Conservation (phyloP, 2,797 vertebrate species). For the Rhinophrynus dorsalis region DNA sequence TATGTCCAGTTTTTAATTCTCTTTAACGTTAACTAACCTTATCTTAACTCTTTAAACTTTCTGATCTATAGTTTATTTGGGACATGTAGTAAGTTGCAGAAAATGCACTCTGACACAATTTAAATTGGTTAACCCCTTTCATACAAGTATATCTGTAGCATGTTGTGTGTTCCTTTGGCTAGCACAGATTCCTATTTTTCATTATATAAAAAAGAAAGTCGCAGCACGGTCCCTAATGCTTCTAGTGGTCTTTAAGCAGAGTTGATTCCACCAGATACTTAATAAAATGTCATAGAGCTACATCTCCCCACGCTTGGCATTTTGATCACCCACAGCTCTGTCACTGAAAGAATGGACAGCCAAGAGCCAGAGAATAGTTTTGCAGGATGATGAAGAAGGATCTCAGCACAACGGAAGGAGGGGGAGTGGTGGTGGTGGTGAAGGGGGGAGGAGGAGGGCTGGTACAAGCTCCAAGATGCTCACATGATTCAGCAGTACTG, state of each 20-base stretch:
- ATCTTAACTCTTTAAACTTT: too few species aligned
- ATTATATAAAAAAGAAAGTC: too few species aligned
- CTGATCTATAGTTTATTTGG: too few species aligned
- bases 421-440: constrained; percentile 20
- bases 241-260: neutral
- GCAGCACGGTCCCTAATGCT: neutral
- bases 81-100: too few species aligned
- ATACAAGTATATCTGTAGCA: too few species aligned
- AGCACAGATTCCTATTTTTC: too few species aligned
- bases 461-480: constrained; percentile 4
- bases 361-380: constrained; percentile 1
- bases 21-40: too few species aligned
- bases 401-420: constrained; percentile 14
- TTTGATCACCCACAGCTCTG: constrained; percentile 23
- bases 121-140: too few species aligned
- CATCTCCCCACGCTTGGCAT: constrained; percentile 21
- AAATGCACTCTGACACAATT: too few species aligned
- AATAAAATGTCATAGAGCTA: constrained; percentile 15
- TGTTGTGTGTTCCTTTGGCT: too few species aligned
- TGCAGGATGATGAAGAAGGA: constrained; percentile 7
- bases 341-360: constrained; percentile 6
- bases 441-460: constrained; percentile 4
- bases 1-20: too few species aligned
- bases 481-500: constrained; percentile 9
- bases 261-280: constrained; percentile 9